These are phyloP conservation scores for Pycnonotus jocosus DNA, from an alignment of 2,113 vertebrate species.

Conservation along the genomic window DNA sequence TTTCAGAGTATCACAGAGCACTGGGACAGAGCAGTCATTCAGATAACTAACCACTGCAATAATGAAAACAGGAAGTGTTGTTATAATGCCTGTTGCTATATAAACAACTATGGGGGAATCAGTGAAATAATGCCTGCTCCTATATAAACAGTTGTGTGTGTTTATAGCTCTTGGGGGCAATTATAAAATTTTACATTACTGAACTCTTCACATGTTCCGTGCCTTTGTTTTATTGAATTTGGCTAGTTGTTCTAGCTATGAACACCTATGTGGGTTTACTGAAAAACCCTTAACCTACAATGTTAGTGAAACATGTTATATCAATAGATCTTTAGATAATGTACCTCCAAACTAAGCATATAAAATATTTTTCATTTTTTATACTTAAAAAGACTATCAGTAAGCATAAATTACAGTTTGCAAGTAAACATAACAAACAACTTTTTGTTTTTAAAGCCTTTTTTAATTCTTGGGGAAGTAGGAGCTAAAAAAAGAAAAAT, in stretches of 20 bases:
- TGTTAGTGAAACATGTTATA: neutral
- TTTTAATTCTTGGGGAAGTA: neutral
- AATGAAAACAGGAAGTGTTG: constrained; percentile 55
- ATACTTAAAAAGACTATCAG: neutral
- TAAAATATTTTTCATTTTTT: neutral
- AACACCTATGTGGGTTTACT: neutral
- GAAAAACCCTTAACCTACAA: neutral
- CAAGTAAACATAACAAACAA: neutral
- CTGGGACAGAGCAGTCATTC: constrained; percentile 7
- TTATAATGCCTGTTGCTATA: constrained; percentile 51
- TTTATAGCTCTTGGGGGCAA: constrained; percentile 29
- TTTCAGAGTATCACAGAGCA: constrained; percentile 37
- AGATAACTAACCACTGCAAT: constrained; percentile 53
- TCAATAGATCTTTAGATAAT: neutral
- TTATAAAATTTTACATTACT: constrained; percentile 24
- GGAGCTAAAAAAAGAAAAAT: neutral
- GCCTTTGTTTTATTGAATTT: constrained; percentile 30
- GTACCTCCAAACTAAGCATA: neutral
- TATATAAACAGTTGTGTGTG: constrained; percentile 24
- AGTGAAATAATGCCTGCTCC: constrained; percentile 47
- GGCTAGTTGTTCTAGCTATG: neutral
- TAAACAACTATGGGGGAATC: constrained; percentile 35
- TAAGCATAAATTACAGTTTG: neutral
- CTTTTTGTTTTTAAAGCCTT: neutral
- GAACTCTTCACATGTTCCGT: constrained; percentile 11